These are phyloP conservation scores for Scaptomyza caliginosa DNA, from an alignment of 2,888 invertebrate genomes.

Conservation along the genomic window DNA sequence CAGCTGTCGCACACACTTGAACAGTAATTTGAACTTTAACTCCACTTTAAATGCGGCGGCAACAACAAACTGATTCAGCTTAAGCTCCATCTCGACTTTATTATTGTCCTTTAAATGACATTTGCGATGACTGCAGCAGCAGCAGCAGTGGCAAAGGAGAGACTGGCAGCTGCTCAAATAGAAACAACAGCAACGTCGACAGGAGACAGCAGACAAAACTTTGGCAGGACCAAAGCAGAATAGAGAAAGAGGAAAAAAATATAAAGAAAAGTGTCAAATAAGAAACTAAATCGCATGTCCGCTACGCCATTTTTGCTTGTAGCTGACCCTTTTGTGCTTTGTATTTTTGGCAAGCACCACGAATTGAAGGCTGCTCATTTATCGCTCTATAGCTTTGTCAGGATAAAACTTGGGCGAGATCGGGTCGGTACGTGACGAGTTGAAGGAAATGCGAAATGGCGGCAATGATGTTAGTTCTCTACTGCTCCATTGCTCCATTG, in stretches of 20 bases:
- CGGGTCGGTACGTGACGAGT: background rate
- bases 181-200: background rate
- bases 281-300: slow-evolving; percentile 78
- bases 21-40: slow-evolving; percentile 76
- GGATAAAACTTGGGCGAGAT: background rate
- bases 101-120: slow-evolving; percentile 78
- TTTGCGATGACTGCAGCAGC: slow-evolving; percentile 58
- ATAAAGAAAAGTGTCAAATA: slow-evolving; percentile 74
- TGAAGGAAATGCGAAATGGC: slow-evolving; percentile 7
- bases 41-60: slow-evolving; percentile 64
- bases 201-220: slow-evolving; percentile 9
- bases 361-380: slow-evolving; percentile 61
- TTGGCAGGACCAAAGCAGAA: slow-evolving; percentile 8
- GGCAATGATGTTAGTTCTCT: slow-evolving; percentile 33
- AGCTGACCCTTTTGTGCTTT: slow-evolving; percentile 57
- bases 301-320: slow-evolving; percentile 35
- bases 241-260: slow-evolving; percentile 8
- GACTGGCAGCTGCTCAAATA: slow-evolving; percentile 21
- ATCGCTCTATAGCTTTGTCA: slow-evolving; percentile 10
- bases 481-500: background rate
- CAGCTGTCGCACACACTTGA: slow-evolving; percentile 60
- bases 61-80: slow-evolving; percentile 13
- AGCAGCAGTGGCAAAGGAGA: slow-evolving; percentile 20
- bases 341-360: slow-evolving; percentile 45
- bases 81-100: slow-evolving; percentile 33